Base-by-base conservation (phyloP, 2,797 vertebrate species). In the Sciaenops ocellatus region DNA sequence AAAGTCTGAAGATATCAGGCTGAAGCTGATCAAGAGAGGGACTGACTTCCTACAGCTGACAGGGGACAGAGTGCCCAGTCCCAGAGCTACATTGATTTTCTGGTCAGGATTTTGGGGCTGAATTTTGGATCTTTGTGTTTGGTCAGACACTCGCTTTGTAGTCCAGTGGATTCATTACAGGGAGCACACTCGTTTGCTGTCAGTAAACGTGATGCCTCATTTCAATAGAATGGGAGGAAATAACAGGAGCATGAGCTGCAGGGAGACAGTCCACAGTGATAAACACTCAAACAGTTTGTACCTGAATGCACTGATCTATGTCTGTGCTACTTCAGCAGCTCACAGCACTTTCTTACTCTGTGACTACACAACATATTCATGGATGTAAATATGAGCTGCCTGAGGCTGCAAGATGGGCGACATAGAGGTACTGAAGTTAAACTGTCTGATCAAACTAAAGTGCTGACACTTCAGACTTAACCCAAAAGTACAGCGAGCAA, bases 61-160 rank as follows among this genome's bases (percentile, higher is more conserved):
- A 22, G 74, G n/a, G 54, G n/a, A 54, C 52, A 34, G 41, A 28
- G 26, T 17, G 24, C 41, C 26, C 69, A 18, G 17, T 16, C 20
- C 0, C 50, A 7, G 7, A 73, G 41, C 24, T 12, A 15, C 66
- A 84, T 84, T 72, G 86, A 89, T 76, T 76, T 73, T 82, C 42
- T 62, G 59, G 64, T 82, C 73, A 78, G 13, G 50, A 73, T 28
- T 75, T 65, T 18, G 42, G 11, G 44, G 26, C 10, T 63, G 56
- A 54, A 61, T 34, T 55, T 16, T n/a, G 50, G 41, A 59, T 62
- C 18, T 77, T 26, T 67, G 38, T 24, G n/a, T 82, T 76, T 70
- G 51, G 8, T 77, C 61, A 79, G 44, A 85, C 0, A 6, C 8
- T 48, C 9, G 1, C 47, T 56, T 59, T 76, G 63, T 0, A 61